These are phyloP conservation scores for Apostichopus californicus DNA, from an alignment of 35 echinoderm and acorn worm species.

Conservation along the genomic window DNA sequence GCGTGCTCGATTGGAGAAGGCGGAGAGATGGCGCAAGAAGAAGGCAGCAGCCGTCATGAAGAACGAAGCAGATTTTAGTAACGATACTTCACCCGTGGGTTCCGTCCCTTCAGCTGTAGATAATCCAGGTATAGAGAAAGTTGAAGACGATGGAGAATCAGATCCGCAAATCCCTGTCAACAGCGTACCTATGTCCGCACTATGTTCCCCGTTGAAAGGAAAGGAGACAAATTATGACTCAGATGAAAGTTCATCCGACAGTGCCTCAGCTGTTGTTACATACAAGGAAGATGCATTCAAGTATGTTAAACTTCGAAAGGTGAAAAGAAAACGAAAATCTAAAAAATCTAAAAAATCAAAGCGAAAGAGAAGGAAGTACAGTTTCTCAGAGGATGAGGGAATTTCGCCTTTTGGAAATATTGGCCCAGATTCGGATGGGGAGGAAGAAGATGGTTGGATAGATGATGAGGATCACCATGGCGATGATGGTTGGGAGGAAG, in stretches of 20 bases:
- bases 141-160: background rate
- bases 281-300: background rate
- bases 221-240: background rate
- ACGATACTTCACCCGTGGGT: background rate
- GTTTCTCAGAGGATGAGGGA: constrained; percentile 11
- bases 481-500: constrained; percentile 42
- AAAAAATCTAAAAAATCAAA: constrained; percentile 32
- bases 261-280: background rate
- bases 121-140: too few relatives aligned
- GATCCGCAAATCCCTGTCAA: background rate
- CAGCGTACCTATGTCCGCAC: background rate
- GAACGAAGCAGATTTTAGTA: background rate
- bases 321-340: constrained; percentile 11
- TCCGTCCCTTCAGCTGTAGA: background rate
- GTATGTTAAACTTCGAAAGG: background rate
- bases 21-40: constrained; percentile 27
- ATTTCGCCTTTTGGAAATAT: background rate
- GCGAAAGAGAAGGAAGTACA: constrained; percentile 11
- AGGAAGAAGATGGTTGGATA: constrained; percentile 49
- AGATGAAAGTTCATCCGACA: background rate
- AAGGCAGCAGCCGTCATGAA: background rate
- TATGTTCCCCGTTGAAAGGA: background rate
- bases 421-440: background rate
- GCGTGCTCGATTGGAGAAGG: constrained; percentile 6
- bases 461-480: constrained; percentile 18